Base-by-base conservation (phyloP, 2,888 invertebrate species). In the Tridacna crocea region DNA sequence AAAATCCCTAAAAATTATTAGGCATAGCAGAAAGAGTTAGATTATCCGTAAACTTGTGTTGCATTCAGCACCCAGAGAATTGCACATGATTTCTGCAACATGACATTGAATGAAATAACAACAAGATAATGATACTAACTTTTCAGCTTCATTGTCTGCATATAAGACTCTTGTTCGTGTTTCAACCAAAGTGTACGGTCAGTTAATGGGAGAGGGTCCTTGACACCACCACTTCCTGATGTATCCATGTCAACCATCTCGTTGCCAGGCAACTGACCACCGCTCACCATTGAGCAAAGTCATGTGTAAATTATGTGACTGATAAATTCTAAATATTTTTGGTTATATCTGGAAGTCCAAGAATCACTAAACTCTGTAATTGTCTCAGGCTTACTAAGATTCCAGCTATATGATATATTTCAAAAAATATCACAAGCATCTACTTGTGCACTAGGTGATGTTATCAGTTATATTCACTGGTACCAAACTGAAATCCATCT, bases 111-210 rank as follows among this genome's bases (percentile, higher is more conserved):
- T 55, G 19, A 27, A 66, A 24, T 10, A 10, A 66, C 2, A 55
- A 22, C 17, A 8, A 17, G 26, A 82, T 87, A 89, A 8, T 13
- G 26, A 82, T 87, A 89, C 91, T 84, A 88, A 90, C 91, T 88
- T 89, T 90, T 91, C 11, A 91, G 83, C 65, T 87, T 86, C 83
- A 89, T 81, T 3, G 88, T 87, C 87, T 89, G 88, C 79, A 87
- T 84, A 74, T 91, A 90, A 6, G 88, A 83, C 74, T 88, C 87
- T 80, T 91, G 91, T 60, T 91, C 89, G 72, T 89, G 91, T 82
- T 87, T 87, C 13, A 90, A 86, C 91, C 91, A 91, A 27, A 89
- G 65, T 12, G 89, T 82, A 13, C 90, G 84, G 81, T 88, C 88
- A 17, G 84, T 81, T 24, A 90, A 76, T 27, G 87, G 86, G 55